Evolutionary conservation across 1,140 invertebrate species (phyloP), one percentile per base, ranked within the genome.

Genomic region (Drosophila gunungcola): DNA sequence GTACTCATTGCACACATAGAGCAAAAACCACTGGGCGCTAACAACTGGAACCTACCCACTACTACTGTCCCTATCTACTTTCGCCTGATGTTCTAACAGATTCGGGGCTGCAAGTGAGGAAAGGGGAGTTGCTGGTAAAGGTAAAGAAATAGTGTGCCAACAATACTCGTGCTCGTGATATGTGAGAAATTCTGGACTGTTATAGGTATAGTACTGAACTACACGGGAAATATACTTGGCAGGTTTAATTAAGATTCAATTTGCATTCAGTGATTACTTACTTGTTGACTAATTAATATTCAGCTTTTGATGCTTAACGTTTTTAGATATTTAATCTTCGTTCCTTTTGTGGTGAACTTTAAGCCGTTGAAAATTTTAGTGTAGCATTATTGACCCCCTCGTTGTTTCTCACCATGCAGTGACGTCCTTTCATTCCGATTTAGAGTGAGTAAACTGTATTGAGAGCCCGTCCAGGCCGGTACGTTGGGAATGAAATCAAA

Each of bases 401-500:
- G 3, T 34, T 34, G 16, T 67, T 68, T 52, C 38, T 43, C 29
- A 13, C 21, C 11, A 29, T 68, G 64, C 62, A 68, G 11, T 16
- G 25, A 6, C 21, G 21, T 13, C 6, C 62, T 12, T 13, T 21
- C 56, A 48, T 64, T 13, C 4, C 39, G 36, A 10, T 49, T 27
- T 38, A 27, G 38, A 29, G 46, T 27, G 45, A 29, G 29, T 29
- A 65, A 76, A 80, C 56, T 57, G 45, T 48, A 84, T 76, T 73
- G 69, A 54, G 69, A 52, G 39, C 41, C 46, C 27, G 29, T 3
- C 42, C 27, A 34, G 51, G 13, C 36, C 11, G 52, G 41, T 79
- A 57, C 64, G 72, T 80, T 83, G 70, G 82, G 78, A 85, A 78
- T 85, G 56, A 85, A 85, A 78, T 85, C 82, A 85, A 85, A 85